A percentile compares a stretch with the other conserved stretches of the same genome.
Conservation (phyloP, 2,113 vertebrate genomes). For the Xenotilapia flavipinnis region DNA sequence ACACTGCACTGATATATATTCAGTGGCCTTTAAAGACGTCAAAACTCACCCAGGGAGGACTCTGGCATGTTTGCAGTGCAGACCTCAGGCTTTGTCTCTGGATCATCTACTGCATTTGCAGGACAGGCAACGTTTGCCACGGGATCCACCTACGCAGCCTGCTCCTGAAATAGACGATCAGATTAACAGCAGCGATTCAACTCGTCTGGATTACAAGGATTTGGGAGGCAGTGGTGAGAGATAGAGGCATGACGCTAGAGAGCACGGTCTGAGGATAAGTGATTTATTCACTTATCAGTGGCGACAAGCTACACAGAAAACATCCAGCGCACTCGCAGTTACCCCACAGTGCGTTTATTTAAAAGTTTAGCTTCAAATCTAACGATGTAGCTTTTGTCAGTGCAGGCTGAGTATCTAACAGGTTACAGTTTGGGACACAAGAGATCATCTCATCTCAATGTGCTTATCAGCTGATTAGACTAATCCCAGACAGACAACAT, state of each 20-base stretch:
- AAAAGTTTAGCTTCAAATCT: background rate
- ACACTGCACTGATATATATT: background rate
- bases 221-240: background rate
- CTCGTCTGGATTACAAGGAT: conserved; percentile 45
- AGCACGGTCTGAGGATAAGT: background rate
- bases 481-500: conserved; percentile 24
- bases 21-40: background rate
- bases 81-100: conserved; percentile 72
- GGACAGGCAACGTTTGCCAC: conserved; percentile 43
- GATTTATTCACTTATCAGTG: background rate
- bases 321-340: background rate
- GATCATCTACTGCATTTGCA: conserved; percentile 58
- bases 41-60: conserved; percentile 76
- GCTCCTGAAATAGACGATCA: conserved; percentile 77
- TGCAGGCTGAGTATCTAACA: background rate
- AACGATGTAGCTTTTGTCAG: background rate
- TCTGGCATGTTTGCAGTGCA: conserved; percentile 77
- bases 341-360: background rate
- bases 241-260: background rate
- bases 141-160: conserved; percentile 64
- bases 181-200: conserved; percentile 67
- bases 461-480: conserved; percentile 39
- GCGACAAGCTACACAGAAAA: background rate
- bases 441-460: conserved; percentile 4
- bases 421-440: background rate